A percentile compares a stretch with the other conserved stretches of the same genome.
Conservation (phyloP, 2,113 vertebrate genomes). For the Podarcis muralis region DNA sequence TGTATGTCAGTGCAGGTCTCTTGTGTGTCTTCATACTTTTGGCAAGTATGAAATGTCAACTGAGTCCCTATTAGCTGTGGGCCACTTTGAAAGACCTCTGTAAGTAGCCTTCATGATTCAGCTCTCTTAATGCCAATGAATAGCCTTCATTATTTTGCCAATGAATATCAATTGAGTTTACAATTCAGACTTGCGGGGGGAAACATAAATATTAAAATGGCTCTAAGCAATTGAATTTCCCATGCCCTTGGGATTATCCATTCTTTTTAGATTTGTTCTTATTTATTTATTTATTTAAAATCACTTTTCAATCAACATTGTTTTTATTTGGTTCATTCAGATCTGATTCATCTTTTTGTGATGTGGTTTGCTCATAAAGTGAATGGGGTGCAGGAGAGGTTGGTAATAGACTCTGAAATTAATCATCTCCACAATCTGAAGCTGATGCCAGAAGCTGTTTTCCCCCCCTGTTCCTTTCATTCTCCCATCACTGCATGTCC, state of each 20-base stretch:
- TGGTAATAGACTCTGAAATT: slow-evolving; percentile 77
- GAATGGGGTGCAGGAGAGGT: slow-evolving; percentile 47
- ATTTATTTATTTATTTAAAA: slow-evolving; percentile 6
- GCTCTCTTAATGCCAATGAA: neutral
- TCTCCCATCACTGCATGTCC: slow-evolving; percentile 69
- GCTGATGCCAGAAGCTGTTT: slow-evolving; percentile 98
- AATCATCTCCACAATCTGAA: slow-evolving; percentile 90
- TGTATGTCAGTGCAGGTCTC: neutral
- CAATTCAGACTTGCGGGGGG: neutral
- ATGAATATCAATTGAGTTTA: slow-evolving; percentile 37
- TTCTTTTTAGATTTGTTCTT: slow-evolving; percentile 62
- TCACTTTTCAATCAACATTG: slow-evolving; percentile 53
- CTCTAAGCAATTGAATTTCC: slow-evolving; percentile 68
- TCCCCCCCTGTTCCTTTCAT: slow-evolving; percentile 65
- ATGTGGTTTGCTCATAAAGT: slow-evolving; percentile 71
- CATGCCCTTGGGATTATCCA: slow-evolving; percentile 71
- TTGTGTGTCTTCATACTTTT: neutral
- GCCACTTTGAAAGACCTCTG: neutral
- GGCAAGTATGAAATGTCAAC: neutral
- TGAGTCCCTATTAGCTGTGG: neutral
- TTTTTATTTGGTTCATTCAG: slow-evolving; percentile 57
- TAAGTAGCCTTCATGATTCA: slow-evolving; percentile 41
- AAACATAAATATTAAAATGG: slow-evolving; percentile 52
- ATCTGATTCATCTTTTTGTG: slow-evolving; percentile 43
- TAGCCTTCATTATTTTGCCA: slow-evolving; percentile 43